Evolutionary conservation across 1,140 invertebrate species (phyloP).

Genomic region (Drosophila littoralis): DNA sequence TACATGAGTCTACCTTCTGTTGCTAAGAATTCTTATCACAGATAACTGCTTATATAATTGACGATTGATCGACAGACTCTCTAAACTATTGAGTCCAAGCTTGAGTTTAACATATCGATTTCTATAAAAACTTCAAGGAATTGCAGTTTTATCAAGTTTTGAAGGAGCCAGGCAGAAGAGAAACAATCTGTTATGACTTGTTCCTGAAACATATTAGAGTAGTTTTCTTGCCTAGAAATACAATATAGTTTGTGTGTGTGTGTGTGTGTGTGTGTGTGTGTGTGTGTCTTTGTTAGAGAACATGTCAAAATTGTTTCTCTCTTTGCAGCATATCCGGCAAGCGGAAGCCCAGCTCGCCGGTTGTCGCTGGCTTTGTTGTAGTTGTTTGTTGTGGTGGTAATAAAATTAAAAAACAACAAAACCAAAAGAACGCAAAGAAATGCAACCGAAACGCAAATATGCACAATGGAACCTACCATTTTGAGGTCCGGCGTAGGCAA

Average conservation of each 20-base stretch:
- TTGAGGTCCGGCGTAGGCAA: constrained; percentile 94
- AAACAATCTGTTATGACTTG: too few species aligned
- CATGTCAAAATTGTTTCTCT: constrained; percentile 7
- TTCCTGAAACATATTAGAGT: neutral
- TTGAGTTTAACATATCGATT: too few species aligned
- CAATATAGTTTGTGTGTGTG: neutral
- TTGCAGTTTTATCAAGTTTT: too few species aligned
- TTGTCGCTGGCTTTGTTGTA: constrained; percentile 10
- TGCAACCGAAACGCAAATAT: constrained; percentile 60
- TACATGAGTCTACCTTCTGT: too few species aligned
- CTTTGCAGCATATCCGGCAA: constrained; percentile 16
- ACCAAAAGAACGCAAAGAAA: constrained; percentile 44
- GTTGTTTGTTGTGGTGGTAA: constrained; percentile 22
- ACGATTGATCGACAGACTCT: too few species aligned
- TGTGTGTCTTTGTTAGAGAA: neutral
- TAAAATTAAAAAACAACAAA: constrained; percentile 46
- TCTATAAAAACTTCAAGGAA: too few species aligned
- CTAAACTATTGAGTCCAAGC: too few species aligned
- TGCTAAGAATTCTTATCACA: too few species aligned
- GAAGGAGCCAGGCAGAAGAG: too few species aligned
- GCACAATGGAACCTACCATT: constrained; percentile 78
- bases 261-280: constrained; percentile 2
- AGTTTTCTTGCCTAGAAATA: neutral
- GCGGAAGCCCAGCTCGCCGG: neutral
- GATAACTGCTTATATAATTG: too few species aligned